Percentiles rank a stretch among this genome's conserved stretches.
These are phyloP conservation scores for Thecocarcelia acutangulata DNA, from an alignment of 2,888 invertebrate genomes.

Conservation along the genomic window DNA sequence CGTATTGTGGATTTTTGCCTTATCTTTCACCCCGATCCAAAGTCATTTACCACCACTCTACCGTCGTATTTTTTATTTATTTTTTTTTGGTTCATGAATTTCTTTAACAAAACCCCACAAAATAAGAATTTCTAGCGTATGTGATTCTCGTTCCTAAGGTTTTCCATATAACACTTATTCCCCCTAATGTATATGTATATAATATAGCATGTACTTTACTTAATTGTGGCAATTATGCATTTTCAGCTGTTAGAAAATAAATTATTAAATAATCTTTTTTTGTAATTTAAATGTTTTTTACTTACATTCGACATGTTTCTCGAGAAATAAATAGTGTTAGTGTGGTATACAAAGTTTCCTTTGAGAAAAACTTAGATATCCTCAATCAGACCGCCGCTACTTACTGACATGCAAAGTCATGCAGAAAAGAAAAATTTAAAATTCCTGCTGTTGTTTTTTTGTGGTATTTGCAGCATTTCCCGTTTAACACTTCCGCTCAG, in stretches of 20 bases:
- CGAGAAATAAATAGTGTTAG: conserved; percentile 30
- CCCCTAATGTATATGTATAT: too few relatives aligned
- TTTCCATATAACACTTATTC: too few relatives aligned
- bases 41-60: too few relatives aligned
- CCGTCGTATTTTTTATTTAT: too few relatives aligned
- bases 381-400: conserved; percentile 9
- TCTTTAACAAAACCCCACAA: too few relatives aligned
- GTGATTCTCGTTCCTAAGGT: too few relatives aligned
- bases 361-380: conserved; percentile 12
- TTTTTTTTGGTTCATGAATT: too few relatives aligned
- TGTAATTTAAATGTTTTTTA: conserved; percentile 37
- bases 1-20: too few relatives aligned
- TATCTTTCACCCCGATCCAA: too few relatives aligned
- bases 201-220: too few relatives aligned
- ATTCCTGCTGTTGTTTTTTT: conserved; percentile 14
- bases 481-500: conserved; percentile 59
- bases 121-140: too few relatives aligned
- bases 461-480: conserved; percentile 39
- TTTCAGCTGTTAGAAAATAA: conserved; percentile 7
- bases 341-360: conserved; percentile 24
- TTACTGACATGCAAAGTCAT: not conserved
- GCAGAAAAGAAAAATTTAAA: not conserved
- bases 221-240: too few relatives aligned
- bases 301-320: conserved; percentile 78
- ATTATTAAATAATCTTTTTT: conserved; percentile 25